Base-by-base conservation (phyloP, 2,888 invertebrate genomes). In the Hirtodrosophila duncani region DNA sequence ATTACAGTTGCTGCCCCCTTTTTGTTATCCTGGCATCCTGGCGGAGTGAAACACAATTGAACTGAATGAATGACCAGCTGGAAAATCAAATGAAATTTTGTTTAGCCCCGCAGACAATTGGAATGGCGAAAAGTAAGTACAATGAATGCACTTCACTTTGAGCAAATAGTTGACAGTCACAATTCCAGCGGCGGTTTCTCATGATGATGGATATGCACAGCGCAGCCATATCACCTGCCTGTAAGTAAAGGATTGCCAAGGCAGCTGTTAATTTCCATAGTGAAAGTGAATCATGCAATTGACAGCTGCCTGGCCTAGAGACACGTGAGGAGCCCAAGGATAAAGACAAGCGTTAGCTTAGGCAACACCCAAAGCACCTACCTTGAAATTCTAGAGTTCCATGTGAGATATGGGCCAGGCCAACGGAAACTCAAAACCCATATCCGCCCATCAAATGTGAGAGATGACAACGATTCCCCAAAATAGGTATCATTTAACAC, bases 31-130 rank as follows among this genome's bases (percentile, higher is more conserved):
- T n/a, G n/a, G n/a, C n/a, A n/a, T n/a, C n/a, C n/a, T 8, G 27
- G 16, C 16, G 9, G 9, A 29, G 20, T 20, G 4, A 16, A 36
- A 41, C 36, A 48, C 57, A 57, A 59, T 68, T 66, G 59, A 64
- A 68, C 56, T 52, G 68, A 66, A 68, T 64, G 30, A 51, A 45
- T 74, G 63, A 58, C 60, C 79, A 78, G 79, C 67, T 79, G 71
- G 55, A 79, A 51, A 45, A 21, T 37, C 14, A 20, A 45, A 63
- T n/a, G n/a, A n/a, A n/a, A 65, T 34, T 43, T 42, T 55, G 60
- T 43, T 53, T 51, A 58, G 45, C 36, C 57, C 48, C n/a, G n/a
- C n/a, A n/a, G n/a, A n/a, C n/a, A n/a, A n/a, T 26, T 52, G 27
- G 66, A 69, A 59, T 63, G 64, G 53, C 41, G 41, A 33, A 33